Base-by-base conservation (phyloP, 2,797 vertebrate genomes). In the Lepilemur septentrionalis region DNA sequence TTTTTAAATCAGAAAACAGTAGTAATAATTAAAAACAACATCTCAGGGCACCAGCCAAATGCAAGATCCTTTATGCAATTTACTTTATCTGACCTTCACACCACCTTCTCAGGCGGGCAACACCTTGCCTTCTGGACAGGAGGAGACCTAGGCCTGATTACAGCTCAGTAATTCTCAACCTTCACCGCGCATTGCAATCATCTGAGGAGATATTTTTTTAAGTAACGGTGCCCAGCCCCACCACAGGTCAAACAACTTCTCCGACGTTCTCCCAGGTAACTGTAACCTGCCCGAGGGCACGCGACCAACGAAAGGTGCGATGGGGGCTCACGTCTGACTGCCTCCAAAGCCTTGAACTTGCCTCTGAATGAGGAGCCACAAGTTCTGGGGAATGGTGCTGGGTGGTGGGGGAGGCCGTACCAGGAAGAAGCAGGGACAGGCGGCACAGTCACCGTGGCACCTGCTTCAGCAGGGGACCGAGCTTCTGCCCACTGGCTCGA, bases 401-500 rank as follows among this genome's bases (percentile, higher is more conserved):
- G 0, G 0, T 38, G 8, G 43, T 1, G 46, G 17, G 2, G 41
- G 41, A 65, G 73, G 72, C 5, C 20, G 7, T 17, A 28, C 22
- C 15, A 12, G 55, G 63, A 32, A 50, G 75, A 52, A 41, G 43
- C 15, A 15, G 32, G 35, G 46, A n/a, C 15, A 23, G 67, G 65
- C 0, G 1, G 72, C 48, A 48, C 13, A 7, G 10, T 57, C 70
- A n/a, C 12, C 12, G 25, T 25, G 6, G 0, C 20, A 17, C 28
- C 38, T 35, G 52, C 43, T 48, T 41, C 41, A 22, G 4, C 25
- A 15, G 0, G 0, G 41, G 12, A 22, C 35, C 5, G 10, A 13
- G 38, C 22, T 32, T 81, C 50, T 14, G 61, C 70, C 50, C 30
- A 38, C 63, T 22, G 14, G 80, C 38, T 23, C 22, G 35, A 46